Percentiles rank a stretch among this genome's conserved stretches.
Conservation (phyloP, 2,888 invertebrate species). For the Stenodema calcarata region DNA sequence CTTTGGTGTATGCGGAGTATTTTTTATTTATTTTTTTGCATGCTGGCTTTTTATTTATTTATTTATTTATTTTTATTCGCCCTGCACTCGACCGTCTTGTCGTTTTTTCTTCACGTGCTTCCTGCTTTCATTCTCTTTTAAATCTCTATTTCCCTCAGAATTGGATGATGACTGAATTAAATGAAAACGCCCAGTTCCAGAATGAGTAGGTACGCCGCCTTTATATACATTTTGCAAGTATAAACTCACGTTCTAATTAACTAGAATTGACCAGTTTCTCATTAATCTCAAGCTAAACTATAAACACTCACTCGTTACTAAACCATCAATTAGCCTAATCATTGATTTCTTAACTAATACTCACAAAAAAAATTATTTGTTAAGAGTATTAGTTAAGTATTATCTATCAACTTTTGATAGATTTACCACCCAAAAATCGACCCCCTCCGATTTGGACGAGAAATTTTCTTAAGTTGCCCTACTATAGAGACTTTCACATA, state of each 20-base stretch:
- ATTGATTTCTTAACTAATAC: too few relatives aligned
- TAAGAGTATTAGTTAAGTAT: too few relatives aligned
- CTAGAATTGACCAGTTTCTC: neutral
- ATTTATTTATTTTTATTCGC: neutral
- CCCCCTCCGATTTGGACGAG: too few relatives aligned
- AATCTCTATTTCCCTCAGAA: neutral
- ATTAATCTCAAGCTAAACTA: neutral
- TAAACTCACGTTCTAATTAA: neutral
- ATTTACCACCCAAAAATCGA: too few relatives aligned
- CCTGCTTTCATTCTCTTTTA: neutral
- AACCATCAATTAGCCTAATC: too few relatives aligned
- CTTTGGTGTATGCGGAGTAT: neutral
- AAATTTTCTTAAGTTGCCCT: too few relatives aligned
- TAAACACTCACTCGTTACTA: too few relatives aligned
- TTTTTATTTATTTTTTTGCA: neutral
- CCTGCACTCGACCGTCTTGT: neutral
- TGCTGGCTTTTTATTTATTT: neutral
- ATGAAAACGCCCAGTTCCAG: neutral
- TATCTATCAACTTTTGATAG: too few relatives aligned
- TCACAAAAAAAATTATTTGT: too few relatives aligned
- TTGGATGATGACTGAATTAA: neutral
- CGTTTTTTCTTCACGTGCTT: neutral
- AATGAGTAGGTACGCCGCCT: neutral
- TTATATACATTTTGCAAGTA: neutral
- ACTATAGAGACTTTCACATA: too few relatives aligned